Evolutionary conservation across 2,113 vertebrate species (phyloP).

Genomic region (Gulo gulo): DNA sequence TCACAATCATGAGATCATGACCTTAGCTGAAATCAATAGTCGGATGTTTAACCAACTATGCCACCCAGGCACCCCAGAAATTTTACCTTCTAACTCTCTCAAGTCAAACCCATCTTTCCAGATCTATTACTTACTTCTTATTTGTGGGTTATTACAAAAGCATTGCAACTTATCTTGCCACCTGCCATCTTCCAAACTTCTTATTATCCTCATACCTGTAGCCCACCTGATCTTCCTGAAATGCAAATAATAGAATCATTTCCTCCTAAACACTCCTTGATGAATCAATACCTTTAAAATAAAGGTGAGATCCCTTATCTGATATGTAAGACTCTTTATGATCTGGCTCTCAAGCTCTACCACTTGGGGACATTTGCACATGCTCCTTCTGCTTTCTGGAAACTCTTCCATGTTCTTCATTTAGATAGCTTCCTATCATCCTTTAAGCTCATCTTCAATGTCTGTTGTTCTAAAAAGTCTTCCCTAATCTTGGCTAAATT

Average conservation of each 20-base stretch:
- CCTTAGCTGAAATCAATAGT: neutral
- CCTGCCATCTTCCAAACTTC: neutral
- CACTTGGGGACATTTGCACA: neutral
- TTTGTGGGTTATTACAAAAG: neutral
- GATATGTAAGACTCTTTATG: neutral
- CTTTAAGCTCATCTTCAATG: neutral
- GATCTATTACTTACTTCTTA: neutral
- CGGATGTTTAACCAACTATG: neutral
- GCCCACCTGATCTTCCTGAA: neutral
- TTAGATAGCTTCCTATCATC: neutral
- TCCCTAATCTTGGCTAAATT: neutral
- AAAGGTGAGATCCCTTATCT: neutral
- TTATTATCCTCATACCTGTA: neutral
- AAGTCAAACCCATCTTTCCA: neutral
- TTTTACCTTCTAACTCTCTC: neutral
- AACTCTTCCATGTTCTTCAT: neutral
- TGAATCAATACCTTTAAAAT: neutral
- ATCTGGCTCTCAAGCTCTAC: neutral
- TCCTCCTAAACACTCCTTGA: neutral
- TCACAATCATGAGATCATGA: neutral
- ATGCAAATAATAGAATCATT: neutral
- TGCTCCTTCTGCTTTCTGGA: neutral
- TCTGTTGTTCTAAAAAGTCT: neutral
- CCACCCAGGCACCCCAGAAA: neutral
- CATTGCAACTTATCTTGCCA: neutral